Base-by-base conservation (phyloP, 1,140 invertebrate genomes). In the Neelides sp. region DNA sequence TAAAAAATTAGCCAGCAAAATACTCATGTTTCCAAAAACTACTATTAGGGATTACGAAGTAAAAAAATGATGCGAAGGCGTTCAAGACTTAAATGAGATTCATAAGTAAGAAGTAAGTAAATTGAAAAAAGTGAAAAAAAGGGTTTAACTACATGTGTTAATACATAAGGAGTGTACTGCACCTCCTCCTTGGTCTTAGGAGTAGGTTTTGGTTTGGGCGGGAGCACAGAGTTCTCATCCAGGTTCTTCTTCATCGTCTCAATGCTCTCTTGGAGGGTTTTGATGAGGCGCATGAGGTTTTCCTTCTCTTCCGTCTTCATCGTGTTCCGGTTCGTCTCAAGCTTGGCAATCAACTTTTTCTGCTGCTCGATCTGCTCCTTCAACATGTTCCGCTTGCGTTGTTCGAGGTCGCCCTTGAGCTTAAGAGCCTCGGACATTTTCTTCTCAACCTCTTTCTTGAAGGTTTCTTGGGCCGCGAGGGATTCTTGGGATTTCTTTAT, bases 361-460 rank as follows among this genome's bases (percentile, higher is more conserved):
- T 89, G 81, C 58, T 89, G 80, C 13, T 76, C 73, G 12, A 90
- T 64, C 62, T 88, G 82, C 54, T 83, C 86, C 44, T 84, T 75
- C 3, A 91, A 62, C 17, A 90, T 63, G 56, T 80, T 78, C 63
- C 85, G 83, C 54, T 84, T 85, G 0, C 83, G 69, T 57, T 82
- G 82, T 8, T 82, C 73, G 39, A 87, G 67, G 64, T 88, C 79
- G 39, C 75, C 73, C 13, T 79, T 79, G 13, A 84, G 69, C 61
- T 83, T 83, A 3, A 78, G 62, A 8, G 78, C 79, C 58, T 83
- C 80, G 63, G 68, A 67, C 22, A 75, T 71, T 47, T 80, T 77
- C 52, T 79, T 75, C 57, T 82, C 78, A 27, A 78, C 73, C 35
- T 75, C 75, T 61, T 78, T 78, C 57, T 77, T 78, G 27, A 76